These are phyloP conservation scores for Euzophera pinguis DNA, from an alignment of 2,888 invertebrate species.

Conservation along the genomic window DNA sequence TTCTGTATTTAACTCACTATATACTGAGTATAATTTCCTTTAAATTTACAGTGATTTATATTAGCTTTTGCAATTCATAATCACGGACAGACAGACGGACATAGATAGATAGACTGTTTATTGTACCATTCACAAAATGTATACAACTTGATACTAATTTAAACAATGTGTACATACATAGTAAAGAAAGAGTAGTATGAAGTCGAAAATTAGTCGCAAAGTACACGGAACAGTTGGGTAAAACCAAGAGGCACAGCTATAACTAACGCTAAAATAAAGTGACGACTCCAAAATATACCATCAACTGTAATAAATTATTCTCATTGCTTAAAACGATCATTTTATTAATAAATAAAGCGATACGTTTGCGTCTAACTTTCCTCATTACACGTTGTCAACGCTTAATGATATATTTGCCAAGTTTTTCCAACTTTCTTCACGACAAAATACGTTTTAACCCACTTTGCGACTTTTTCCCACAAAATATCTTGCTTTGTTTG, in stretches of 20 bases:
- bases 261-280: neutral
- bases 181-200: no score
- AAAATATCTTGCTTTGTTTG: slow-evolving; percentile 8
- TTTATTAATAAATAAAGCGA: slow-evolving; percentile 22
- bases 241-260: neutral
- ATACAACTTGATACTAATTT: no score
- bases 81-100: no score
- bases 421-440: slow-evolving; percentile 29
- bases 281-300: neutral
- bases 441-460: slow-evolving; percentile 28
- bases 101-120: no score
- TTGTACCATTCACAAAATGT: no score
- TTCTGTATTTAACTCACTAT: no score
- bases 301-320: neutral
- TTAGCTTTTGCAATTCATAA: no score
- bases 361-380: slow-evolving; percentile 47
- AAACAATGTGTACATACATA: no score
- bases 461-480: slow-evolving; percentile 37
- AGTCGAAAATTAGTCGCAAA: no score
- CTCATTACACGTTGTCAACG: slow-evolving; percentile 55
- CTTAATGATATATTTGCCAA: slow-evolving; percentile 56
- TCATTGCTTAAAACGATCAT: slow-evolving; percentile 14
- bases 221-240: no score
- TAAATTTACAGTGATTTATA: no score
- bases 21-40: no score